phyloP scores from a whole-genome alignment of 2,888 invertebrate species.

The Drosophila helvetica region DNA sequence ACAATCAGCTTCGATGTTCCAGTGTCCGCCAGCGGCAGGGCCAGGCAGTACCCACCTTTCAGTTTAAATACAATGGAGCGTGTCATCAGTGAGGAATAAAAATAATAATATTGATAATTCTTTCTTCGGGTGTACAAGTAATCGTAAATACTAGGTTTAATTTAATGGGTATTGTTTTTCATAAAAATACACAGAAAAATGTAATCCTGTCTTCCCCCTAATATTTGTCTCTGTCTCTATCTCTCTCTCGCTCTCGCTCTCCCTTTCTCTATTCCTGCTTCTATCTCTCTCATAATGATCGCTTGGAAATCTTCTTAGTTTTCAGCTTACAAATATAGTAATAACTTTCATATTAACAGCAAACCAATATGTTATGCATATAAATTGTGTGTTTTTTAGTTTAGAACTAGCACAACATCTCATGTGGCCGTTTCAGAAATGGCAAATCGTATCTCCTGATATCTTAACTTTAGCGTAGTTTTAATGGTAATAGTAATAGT shows the following conservation, averaged over 20 bases:
- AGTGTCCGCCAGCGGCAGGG: conserved; percentile 39
- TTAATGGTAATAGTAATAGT: neutral
- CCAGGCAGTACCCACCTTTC: conserved; percentile 35
- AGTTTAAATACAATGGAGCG: conserved; percentile 45
- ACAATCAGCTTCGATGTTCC: conserved; percentile 61
- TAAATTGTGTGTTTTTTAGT: conserved; percentile 9
- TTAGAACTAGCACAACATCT: conserved; percentile 9
- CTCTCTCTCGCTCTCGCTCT: too few relatives aligned
- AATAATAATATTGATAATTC: neutral
- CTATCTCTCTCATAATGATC: neutral
- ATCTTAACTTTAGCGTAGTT: neutral
- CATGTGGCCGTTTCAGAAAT: neutral
- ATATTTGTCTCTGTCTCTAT: neutral
- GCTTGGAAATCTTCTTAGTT: neutral
- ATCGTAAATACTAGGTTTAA: neutral
- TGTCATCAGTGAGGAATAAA: conserved; percentile 16
- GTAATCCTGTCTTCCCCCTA: too few relatives aligned
- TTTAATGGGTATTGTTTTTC: neutral
- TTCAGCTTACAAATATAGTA: conserved; percentile 22
- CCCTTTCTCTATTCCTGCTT: neutral
- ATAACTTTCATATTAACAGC: neutral
- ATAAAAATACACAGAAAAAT: too few relatives aligned
- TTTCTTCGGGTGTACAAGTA: neutral
- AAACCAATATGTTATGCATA: neutral
- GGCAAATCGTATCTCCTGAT: neutral